phyloP scores from a whole-genome alignment of 2,888 invertebrate species.

The Amiota mariae region DNA sequence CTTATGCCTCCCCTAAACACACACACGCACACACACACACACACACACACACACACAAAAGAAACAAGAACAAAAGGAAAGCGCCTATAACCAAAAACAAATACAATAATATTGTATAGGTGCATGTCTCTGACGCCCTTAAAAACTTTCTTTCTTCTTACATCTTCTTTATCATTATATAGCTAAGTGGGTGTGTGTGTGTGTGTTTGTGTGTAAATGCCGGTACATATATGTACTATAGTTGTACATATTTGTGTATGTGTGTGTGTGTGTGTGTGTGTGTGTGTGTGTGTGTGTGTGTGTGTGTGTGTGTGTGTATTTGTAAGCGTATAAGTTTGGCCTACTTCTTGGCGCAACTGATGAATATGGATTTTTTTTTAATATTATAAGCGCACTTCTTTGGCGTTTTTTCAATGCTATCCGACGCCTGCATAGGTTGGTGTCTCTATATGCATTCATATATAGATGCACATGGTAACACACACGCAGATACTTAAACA shows the following conservation, averaged over 20 bases:
- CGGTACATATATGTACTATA: not conserved
- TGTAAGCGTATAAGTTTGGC: slow-evolving; percentile 48
- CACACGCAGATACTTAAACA: no score
- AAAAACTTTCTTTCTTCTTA: not conserved
- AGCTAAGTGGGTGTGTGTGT: not conserved
- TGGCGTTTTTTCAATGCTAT: slow-evolving; percentile 17
- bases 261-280: slow-evolving; percentile 42
- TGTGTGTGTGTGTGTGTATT: slow-evolving; percentile 38
- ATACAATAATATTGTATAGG: no score
- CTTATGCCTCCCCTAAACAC: slow-evolving; percentile 13
- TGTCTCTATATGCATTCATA: no score
- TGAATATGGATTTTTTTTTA: slow-evolving; percentile 42
- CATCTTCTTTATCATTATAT: not conserved
- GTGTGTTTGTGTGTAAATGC: not conserved
- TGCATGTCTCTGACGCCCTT: no score
- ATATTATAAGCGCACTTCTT: not conserved
- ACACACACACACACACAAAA: no score
- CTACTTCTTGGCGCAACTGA: slow-evolving; percentile 53
- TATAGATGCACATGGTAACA: no score
- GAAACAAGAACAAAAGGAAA: not conserved
- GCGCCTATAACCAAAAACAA: not conserved
- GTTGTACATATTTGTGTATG: slow-evolving; percentile 21
- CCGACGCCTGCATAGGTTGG: no score
- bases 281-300: slow-evolving; percentile 23
- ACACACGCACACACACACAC: not conserved